A percentile compares a stretch with the other conserved stretches of the same genome.
phyloP scores from a whole-genome alignment of 2,888 invertebrate species.

The Plagiodera versicolora region DNA sequence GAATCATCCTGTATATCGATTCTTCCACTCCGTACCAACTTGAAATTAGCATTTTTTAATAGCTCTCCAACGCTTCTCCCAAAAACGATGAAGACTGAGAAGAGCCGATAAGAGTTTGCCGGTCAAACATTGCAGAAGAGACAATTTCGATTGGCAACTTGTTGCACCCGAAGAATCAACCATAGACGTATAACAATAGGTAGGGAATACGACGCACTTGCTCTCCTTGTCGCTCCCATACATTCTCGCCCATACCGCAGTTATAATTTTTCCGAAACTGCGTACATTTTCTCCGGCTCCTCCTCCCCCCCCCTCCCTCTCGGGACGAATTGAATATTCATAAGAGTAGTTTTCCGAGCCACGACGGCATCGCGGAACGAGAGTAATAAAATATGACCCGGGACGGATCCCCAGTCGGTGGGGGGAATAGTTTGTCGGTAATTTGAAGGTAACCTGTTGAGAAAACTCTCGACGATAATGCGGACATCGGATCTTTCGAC shows the following conservation, averaged over 20 bases:
- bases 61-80: neutral
- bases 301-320: no score
- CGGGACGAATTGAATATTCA: neutral
- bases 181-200: no score
- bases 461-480: neutral
- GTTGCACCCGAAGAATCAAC: neutral
- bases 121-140: neutral
- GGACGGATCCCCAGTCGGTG: neutral
- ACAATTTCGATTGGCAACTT: neutral
- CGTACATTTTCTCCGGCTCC: no score
- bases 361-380: neutral
- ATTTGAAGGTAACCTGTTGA: neutral
- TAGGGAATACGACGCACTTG: no score
- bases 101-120: neutral
- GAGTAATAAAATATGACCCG: neutral
- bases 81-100: neutral
- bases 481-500: neutral
- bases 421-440: neutral
- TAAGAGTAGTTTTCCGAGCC: neutral
- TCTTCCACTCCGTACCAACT: neutral
- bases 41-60: slow-evolving; percentile 10
- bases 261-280: no score
- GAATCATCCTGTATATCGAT: no score
- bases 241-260: no score
- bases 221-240: no score